A percentile compares a stretch with the other conserved stretches of the same genome.
phyloP scores from a whole-genome alignment of 2,888 invertebrate species.

The Venusia cambrica region DNA sequence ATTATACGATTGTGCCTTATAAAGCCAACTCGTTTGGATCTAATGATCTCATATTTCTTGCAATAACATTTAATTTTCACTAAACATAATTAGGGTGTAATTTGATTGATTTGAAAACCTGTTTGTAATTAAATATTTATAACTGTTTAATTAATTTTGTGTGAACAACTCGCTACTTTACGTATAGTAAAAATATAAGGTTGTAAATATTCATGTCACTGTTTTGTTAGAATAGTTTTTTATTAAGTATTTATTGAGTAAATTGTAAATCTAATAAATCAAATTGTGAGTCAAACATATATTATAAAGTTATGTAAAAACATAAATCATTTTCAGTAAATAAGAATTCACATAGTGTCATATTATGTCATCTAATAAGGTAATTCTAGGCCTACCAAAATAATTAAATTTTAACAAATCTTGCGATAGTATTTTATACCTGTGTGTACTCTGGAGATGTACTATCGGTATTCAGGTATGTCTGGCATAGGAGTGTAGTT shows the following conservation, averaged over 20 bases:
- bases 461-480: background rate
- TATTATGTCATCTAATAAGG: no score
- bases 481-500: conserved; percentile 4
- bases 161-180: conserved; percentile 20
- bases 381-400: no score
- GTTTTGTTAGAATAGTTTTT: conserved; percentile 25
- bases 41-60: conserved; percentile 17
- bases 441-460: background rate
- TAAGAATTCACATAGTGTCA: no score
- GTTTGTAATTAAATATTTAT: conserved; percentile 23
- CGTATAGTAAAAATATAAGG: conserved; percentile 25
- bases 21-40: conserved; percentile 7
- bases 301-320: no score
- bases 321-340: no score
- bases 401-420: no score
- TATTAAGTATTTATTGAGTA: conserved; percentile 20
- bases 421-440: background rate
- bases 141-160: conserved; percentile 24
- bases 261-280: no score
- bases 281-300: no score
- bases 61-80: conserved; percentile 2
- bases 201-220: conserved; percentile 26
- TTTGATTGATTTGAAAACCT: conserved; percentile 20
- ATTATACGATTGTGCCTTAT: conserved; percentile 18
- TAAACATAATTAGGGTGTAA: conserved; percentile 7